A percentile compares a stretch with the other conserved stretches of the same genome.
These are phyloP conservation scores for Trinorchestia longiramus DNA, from an alignment of 1,140 invertebrate genomes.

Conservation along the genomic window DNA sequence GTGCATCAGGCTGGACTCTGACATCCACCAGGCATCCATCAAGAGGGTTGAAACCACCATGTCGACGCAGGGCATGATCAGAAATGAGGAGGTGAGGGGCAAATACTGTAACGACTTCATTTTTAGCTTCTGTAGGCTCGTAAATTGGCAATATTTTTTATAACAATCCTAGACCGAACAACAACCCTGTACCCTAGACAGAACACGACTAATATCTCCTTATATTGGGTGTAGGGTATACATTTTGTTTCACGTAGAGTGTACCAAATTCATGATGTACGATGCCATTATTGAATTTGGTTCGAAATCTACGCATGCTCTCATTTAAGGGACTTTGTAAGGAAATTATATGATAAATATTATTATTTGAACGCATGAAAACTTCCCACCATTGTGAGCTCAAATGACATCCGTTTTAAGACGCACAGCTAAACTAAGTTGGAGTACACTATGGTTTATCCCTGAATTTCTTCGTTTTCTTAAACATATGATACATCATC, in stretches of 20 bases:
- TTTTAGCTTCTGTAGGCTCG: neutral
- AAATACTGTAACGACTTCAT: neutral
- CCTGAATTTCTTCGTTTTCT: neutral
- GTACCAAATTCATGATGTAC: neutral
- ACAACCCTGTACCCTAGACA: neutral
- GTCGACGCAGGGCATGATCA: slow-evolving; percentile 93
- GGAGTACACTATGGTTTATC: neutral
- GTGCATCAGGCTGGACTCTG: slow-evolving; percentile 83
- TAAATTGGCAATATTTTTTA: neutral
- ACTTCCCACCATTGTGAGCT: neutral
- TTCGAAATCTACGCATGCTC: neutral
- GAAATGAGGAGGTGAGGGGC: slow-evolving; percentile 81
- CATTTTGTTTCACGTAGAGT: neutral
- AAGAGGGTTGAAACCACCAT: slow-evolving; percentile 89
- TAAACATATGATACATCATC: neutral
- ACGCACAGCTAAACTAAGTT: neutral
- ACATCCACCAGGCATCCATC: slow-evolving; percentile 89
- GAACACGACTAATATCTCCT: neutral
- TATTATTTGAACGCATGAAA: neutral
- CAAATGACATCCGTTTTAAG: neutral
- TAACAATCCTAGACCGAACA: neutral
- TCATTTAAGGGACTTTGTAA: neutral
- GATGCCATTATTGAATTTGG: neutral
- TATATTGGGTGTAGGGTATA: neutral
- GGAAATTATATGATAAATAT: neutral